Percentiles rank a stretch among this genome's conserved stretches.
Conservation (phyloP, 2,113 vertebrate genomes). For the Dasyprocta punctata region DNA sequence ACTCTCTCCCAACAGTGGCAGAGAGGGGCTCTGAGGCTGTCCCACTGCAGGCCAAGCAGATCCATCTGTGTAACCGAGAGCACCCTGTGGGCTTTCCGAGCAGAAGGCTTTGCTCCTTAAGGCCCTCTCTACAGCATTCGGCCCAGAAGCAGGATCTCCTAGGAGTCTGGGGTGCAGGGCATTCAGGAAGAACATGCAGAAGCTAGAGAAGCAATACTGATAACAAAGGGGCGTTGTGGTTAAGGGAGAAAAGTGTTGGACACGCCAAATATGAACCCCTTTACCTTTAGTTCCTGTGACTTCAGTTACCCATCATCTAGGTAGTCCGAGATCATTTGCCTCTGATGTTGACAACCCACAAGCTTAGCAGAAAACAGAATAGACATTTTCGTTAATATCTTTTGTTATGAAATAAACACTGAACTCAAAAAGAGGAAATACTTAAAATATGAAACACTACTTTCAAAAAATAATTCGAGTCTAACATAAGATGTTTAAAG, state of each 20-base stretch:
- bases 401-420: slow-evolving; percentile 45
- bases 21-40: neutral
- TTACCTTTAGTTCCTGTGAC: neutral
- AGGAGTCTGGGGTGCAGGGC: neutral
- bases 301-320: neutral
- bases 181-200: neutral
- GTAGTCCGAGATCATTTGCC: neutral
- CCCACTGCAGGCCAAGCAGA: neutral
- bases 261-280: neutral
- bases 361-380: slow-evolving; percentile 15
- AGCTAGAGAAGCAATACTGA: neutral
- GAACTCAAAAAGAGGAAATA: neutral
- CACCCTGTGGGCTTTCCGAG: neutral
- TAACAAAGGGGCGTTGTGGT: neutral
- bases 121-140: neutral
- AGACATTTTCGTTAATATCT: neutral
- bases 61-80: neutral
- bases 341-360: slow-evolving; percentile 38
- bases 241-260: neutral
- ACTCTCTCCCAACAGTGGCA: neutral
- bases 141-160: neutral
- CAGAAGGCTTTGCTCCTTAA: neutral
- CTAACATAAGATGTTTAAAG: neutral
- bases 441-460: neutral
- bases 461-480: neutral